phyloP scores from a whole-genome alignment of 64 coral and sea anemone genomes.

The Montipora efflorescens region DNA sequence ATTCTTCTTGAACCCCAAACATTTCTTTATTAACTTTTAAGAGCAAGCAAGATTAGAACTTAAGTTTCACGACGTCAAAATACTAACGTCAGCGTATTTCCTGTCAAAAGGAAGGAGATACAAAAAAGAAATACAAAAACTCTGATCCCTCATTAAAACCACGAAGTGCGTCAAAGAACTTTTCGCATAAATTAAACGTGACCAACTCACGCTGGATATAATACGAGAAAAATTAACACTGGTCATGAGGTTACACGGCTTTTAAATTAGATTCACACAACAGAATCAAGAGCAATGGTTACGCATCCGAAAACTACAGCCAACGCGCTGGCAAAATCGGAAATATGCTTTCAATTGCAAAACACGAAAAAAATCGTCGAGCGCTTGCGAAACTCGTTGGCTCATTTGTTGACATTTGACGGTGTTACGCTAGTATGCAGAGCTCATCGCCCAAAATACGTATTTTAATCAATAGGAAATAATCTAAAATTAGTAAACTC shows the following conservation, averaged over 20 bases:
- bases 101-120: slow-evolving; percentile 16
- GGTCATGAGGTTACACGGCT: background rate
- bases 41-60: background rate
- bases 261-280: background rate
- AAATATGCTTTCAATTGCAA: background rate
- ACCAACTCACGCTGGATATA: background rate
- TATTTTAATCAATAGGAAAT: background rate
- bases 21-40: no score
- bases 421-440: background rate
- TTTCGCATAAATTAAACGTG: background rate
- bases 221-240: background rate
- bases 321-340: background rate
- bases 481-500: background rate
- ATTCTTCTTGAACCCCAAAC: no score
- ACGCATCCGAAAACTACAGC: background rate
- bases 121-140: background rate
- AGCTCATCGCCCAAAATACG: background rate
- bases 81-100: slow-evolving; percentile 18
- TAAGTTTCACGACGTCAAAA: background rate
- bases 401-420: slow-evolving; percentile 26
- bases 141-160: slow-evolving; percentile 8
- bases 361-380: background rate
- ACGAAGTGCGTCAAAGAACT: slow-evolving; percentile 18
- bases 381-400: background rate
- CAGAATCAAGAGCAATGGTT: background rate